These are phyloP conservation scores for Mylabris phalerata DNA, from an alignment of 1,140 invertebrate species.

Conservation along the genomic window DNA sequence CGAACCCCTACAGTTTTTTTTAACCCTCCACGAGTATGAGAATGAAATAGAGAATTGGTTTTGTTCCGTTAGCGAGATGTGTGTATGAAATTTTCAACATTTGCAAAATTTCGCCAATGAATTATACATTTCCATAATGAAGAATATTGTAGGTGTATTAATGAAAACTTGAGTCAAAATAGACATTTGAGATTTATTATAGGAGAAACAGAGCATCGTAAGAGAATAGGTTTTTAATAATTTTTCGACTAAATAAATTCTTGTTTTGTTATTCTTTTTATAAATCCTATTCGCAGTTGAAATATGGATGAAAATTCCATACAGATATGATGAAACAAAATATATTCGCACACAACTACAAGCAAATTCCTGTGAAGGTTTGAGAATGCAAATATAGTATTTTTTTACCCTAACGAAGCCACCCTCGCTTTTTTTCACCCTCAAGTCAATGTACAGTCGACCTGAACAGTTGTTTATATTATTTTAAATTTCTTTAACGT, in stretches of 20 bases:
- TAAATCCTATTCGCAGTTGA: no score
- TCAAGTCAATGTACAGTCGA: slow-evolving; percentile 32
- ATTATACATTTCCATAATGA: no score
- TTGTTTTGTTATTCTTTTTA: no score
- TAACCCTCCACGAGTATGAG: slow-evolving; percentile 12
- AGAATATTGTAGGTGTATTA: no score
- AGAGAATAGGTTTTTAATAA: no score
- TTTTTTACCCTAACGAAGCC: slow-evolving; percentile 41
- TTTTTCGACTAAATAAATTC: no score
- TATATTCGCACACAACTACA: not conserved
- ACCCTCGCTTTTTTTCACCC: slow-evolving; percentile 40
- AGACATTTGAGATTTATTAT: no score
- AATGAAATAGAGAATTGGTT: slow-evolving; percentile 10
- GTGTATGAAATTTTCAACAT: slow-evolving; percentile 1
- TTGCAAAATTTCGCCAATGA: no score
- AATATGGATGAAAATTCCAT: no score
- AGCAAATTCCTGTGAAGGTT: slow-evolving; percentile 26
- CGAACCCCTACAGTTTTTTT: slow-evolving; percentile 28
- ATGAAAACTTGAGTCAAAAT: no score
- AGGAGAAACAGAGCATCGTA: no score
- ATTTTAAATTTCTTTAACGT: slow-evolving; percentile 10
- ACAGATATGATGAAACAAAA: not conserved
- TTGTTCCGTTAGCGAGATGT: slow-evolving; percentile 6
- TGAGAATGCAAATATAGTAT: slow-evolving; percentile 39
- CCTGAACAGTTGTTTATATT: slow-evolving; percentile 5